These are phyloP conservation scores for Copidosoma floridanum DNA, from an alignment of 1,140 invertebrate genomes.

Conservation along the genomic window DNA sequence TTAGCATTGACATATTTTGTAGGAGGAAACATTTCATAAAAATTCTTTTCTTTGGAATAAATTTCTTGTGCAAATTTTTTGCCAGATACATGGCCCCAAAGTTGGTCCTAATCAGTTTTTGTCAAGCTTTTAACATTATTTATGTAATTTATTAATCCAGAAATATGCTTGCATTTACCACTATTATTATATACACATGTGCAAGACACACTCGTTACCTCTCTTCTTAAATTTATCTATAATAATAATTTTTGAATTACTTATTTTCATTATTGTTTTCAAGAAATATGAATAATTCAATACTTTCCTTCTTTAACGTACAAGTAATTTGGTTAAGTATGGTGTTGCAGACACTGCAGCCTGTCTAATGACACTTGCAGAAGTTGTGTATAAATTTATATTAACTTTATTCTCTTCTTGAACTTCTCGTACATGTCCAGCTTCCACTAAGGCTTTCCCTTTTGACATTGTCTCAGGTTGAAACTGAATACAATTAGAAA, in stretches of 20 bases:
- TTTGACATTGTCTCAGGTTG: constrained; percentile 22
- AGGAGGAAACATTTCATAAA: constrained; percentile 19
- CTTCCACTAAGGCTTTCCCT: constrained; percentile 13
- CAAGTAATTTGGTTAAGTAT: constrained; percentile 13
- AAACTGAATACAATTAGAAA: constrained; percentile 17
- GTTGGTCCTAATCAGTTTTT: constrained; percentile 30
- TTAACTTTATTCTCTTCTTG: constrained; percentile 20
- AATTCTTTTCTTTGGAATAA: constrained; percentile 29
- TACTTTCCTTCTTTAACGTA: background rate
- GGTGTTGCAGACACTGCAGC: constrained; percentile 17
- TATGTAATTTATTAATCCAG: constrained; percentile 28
- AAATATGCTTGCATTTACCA: constrained; percentile 28
- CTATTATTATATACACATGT: constrained; percentile 22
- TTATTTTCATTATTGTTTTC: background rate
- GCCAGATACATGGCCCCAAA: constrained; percentile 27
- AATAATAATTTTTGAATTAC: background rate
- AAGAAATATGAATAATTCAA: background rate
- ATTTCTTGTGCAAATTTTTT: constrained; percentile 23
- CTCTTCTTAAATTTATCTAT: background rate
- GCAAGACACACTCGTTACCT: constrained; percentile 11
- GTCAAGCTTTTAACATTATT: constrained; percentile 27
- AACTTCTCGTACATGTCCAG: constrained; percentile 21
- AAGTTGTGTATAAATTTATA: constrained; percentile 13
- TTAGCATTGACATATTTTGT: background rate
- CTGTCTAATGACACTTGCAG: constrained; percentile 23